A percentile compares a stretch with the other conserved stretches of the same genome.
These are phyloP conservation scores for Onychostoma macrolepis DNA, from an alignment of 2,113 vertebrate species.

Conservation along the genomic window DNA sequence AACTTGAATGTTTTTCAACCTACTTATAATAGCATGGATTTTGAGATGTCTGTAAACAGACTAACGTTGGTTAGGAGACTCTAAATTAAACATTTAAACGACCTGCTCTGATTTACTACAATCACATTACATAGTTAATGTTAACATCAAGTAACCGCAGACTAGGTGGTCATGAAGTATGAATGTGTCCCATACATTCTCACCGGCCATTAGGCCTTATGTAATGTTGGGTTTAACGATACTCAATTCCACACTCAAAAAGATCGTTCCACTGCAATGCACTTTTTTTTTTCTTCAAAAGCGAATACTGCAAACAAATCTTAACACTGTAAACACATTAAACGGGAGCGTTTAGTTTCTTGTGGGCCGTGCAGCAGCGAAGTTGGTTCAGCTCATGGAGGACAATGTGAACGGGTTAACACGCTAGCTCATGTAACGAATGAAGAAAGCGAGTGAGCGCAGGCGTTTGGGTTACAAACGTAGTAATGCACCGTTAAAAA, in stretches of 20 bases:
- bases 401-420: slow-evolving; percentile 32
- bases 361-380: background rate
- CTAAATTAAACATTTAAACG: background rate
- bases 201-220: background rate
- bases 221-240: background rate
- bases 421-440: background rate
- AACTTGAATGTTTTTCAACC: background rate
- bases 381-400: background rate
- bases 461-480: background rate
- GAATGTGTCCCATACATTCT: background rate
- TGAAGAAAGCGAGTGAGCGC: background rate
- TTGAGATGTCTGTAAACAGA: background rate
- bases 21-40: background rate
- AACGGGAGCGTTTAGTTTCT: background rate
- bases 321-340: background rate
- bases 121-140: background rate
- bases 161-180: background rate
- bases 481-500: background rate
- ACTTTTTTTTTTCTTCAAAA: background rate
- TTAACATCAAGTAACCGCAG: background rate
- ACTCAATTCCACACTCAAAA: background rate
- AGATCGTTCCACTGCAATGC: background rate
- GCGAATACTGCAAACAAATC: background rate
- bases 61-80: background rate
- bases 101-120: background rate